Base-by-base conservation (phyloP, 2,888 invertebrate species). In the Altica lythri region DNA sequence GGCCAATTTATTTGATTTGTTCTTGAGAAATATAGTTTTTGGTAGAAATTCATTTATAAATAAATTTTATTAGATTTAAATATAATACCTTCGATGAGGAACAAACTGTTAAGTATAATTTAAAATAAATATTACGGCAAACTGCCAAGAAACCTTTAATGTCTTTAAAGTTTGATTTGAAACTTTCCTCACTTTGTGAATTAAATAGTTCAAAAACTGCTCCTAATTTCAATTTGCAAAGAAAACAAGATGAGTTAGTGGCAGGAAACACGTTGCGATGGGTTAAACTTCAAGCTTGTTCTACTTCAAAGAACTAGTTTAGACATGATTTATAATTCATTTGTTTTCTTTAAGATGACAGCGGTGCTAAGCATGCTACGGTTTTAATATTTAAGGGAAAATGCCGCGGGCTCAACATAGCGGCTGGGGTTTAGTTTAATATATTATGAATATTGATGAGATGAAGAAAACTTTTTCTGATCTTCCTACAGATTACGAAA, bases 251-350 rank as follows among this genome's bases (percentile, higher is more conserved):
- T 32, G 44, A 46, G 47, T 47, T 52, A 43, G 52, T 30, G 49
- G 38, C 46, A 44, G 32, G 38, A 44, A 47, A 47, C 43, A 54
- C 18, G 40, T 52, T 46, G 38, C 22, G 45, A 47, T 44, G 48
- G 53, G 48, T 54, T 57, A 48, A 60, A 57, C 55, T 53, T 55
- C 44, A 53, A 53, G 55, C 55, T 45, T 45, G 60, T 50, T 48
- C 44, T 48, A 53, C 60, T 57, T 60, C 53, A 53, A 55, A 57
- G 53, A 57, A 51, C 55, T 53, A 57, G 57, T 55, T 55, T 42
- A 55, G 50, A 55, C 53, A 50, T 53, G 53, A 60, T 60, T 60
- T 51, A 60, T 57, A 57, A 60, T 60, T 60, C 60, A 60, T 60
- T 58, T 55, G 62, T 57, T 59, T 53, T 54, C 51, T 53, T 59